phyloP scores from a whole-genome alignment of 2,797 vertebrate species.

The Platyrinchus mystaceus region DNA sequence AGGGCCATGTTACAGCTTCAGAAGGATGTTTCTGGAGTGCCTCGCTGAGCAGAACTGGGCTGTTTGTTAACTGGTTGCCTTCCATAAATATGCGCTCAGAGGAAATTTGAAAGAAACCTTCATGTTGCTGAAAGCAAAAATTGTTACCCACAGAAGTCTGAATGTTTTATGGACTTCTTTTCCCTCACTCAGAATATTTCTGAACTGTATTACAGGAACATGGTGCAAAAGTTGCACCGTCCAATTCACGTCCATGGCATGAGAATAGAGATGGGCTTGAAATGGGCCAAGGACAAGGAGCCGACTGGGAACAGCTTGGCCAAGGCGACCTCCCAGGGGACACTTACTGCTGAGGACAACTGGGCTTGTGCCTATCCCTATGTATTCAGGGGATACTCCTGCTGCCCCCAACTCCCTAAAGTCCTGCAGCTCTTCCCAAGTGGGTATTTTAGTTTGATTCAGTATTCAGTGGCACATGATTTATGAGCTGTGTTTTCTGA shows the following conservation, averaged over 20 bases:
- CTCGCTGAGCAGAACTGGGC: background rate
- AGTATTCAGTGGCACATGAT: conserved; percentile 1
- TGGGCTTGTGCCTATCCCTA: background rate
- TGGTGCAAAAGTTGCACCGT: background rate
- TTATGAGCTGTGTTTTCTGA: conserved; percentile 7
- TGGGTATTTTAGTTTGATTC: background rate
- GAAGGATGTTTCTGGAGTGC: background rate
- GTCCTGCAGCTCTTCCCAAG: background rate
- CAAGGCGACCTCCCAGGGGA: background rate
- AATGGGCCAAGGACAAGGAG: background rate
- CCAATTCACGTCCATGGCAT: accelerated
- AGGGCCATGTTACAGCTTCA: background rate
- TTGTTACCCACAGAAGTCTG: background rate
- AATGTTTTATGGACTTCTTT: background rate
- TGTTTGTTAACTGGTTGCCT: background rate
- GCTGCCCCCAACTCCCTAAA: background rate
- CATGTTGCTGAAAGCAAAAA: background rate
- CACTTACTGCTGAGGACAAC: background rate
- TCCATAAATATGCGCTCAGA: background rate
- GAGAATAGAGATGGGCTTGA: background rate
- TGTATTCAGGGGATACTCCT: background rate
- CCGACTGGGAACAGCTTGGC: background rate
- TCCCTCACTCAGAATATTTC: background rate
- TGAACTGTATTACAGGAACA: background rate
- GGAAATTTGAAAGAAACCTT: background rate